Percentiles rank a stretch among this genome's conserved stretches.
These are phyloP conservation scores for Thera obeliscata DNA, from an alignment of 2,888 invertebrate species.

Conservation along the genomic window DNA sequence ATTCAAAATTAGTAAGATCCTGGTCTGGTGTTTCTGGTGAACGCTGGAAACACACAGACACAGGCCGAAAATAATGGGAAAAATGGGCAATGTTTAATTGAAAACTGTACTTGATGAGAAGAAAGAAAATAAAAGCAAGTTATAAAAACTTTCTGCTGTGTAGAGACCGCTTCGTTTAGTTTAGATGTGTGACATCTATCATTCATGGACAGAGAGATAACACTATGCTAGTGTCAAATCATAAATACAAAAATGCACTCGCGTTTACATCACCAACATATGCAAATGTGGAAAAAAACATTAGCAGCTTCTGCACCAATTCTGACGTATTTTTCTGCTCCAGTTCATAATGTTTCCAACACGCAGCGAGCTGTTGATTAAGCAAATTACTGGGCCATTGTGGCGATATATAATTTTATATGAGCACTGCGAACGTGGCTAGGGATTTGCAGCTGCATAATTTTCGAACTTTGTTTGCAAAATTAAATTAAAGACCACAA, in stretches of 20 bases:
- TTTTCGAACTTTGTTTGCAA: constrained; percentile 33
- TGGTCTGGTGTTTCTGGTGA: neutral
- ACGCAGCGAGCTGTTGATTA: constrained; percentile 41
- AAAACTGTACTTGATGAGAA: too few species aligned
- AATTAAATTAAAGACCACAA: constrained; percentile 30
- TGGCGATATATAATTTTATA: constrained; percentile 39
- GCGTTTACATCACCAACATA: constrained; percentile 7
- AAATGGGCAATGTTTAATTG: too few species aligned
- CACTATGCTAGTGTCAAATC: neutral
- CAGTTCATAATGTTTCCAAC: constrained; percentile 38
- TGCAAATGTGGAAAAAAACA: constrained; percentile 16
- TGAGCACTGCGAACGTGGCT: constrained; percentile 32
- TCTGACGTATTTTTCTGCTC: constrained; percentile 38
- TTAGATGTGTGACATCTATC: too few species aligned
- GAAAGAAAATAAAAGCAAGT: too few species aligned
- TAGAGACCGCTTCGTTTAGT: too few species aligned
- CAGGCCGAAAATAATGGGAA: too few species aligned
- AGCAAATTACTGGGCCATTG: constrained; percentile 44
- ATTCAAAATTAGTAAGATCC: constrained; percentile 3
- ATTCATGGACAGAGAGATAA: too few species aligned
- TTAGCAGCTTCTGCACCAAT: constrained; percentile 28
- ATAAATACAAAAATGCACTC: neutral
- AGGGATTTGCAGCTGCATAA: constrained; percentile 39
- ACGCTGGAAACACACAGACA: too few species aligned
- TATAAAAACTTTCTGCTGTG: too few species aligned